These are phyloP conservation scores for Aphelenchoides fujianensis DNA, from an alignment of 1,140 invertebrate species.

Conservation along the genomic window DNA sequence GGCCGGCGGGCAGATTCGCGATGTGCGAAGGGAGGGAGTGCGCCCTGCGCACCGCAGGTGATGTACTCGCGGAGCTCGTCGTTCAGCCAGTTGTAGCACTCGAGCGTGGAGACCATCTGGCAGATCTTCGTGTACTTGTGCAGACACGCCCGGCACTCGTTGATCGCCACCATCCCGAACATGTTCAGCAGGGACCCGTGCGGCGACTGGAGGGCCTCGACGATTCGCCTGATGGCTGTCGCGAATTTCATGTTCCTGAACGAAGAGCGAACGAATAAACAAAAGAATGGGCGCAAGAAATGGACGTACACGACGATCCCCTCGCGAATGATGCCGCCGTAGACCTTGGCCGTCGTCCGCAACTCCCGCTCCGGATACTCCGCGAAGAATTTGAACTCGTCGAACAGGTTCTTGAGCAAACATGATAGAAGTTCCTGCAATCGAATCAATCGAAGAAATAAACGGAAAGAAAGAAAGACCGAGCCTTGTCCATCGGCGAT, in stretches of 20 bases:
- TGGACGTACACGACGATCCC: constrained; percentile 70
- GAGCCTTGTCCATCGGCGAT: constrained; percentile 36
- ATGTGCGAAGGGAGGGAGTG: constrained; percentile 18
- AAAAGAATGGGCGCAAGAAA: not conserved
- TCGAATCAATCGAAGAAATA: not conserved
- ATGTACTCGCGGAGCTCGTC: constrained; percentile 47
- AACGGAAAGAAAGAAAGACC: not conserved
- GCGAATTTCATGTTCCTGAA: constrained; percentile 56
- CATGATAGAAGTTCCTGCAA: constrained; percentile 79
- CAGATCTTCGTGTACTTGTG: constrained; percentile 57
- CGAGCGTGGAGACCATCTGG: constrained; percentile 47
- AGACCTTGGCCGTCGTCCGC: constrained; percentile 91
- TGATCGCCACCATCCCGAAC: constrained; percentile 57
- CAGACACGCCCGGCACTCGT: constrained; percentile 46
- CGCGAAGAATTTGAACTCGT: constrained; percentile 95
- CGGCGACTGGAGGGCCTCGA: constrained; percentile 49
- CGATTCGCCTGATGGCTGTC: constrained; percentile 53
- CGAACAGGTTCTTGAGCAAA: constrained; percentile 94
- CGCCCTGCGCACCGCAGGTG: constrained; percentile 37
- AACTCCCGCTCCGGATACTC: constrained; percentile 97
- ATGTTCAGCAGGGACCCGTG: constrained; percentile 42
- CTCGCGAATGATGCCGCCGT: constrained; percentile 95
- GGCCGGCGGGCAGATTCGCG: not conserved
- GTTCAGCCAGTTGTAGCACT: constrained; percentile 49
- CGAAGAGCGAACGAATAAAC: not conserved